Base-by-base conservation (phyloP, 2,888 invertebrate genomes). In the Acronicta leporina region DNA sequence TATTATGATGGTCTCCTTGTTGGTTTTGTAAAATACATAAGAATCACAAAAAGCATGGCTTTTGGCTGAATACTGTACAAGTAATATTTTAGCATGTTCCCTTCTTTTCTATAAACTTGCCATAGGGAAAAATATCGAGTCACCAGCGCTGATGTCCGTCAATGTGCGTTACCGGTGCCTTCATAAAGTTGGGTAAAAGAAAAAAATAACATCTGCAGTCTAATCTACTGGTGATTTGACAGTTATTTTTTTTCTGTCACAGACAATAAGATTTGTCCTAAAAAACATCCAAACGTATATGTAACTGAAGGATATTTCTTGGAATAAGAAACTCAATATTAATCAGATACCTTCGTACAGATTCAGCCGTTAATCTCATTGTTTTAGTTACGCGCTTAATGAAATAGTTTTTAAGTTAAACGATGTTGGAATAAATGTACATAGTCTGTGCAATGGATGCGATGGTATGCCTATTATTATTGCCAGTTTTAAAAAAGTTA, bases 1-100 rank as follows among this genome's bases (percentile, higher is more conserved):
- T 72, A 67, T 61, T 69, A 61, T 47, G 41, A 52, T 53, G 55
- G 55, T 69, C 20, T 73, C 49, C 8, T 44, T 13, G 4, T 33
- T 49, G 14, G 20, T 48, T 33, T 40, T 43, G 27, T 50, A n/a
- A 35, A 61, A 38, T 58, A 47, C 15, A 56, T 30, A 66, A 73
- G 20, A 68, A 62, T 69, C 73, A 73, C 69, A 69, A 61, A 61
- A 73, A 10, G 44, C 9, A 42, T 20, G 45, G 25, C 0, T 20
- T 27, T 49, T 38, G 35, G 27, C 15, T 27, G 20, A 48, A 38
- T 35, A 15, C 38, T 38, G 38, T 7, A 1, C n/a, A 3, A 35
- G 4, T 13, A 11, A 10, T 9, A 33, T 33, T 33, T 11, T 4
- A 11, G 10, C 2, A 5, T 33, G 33, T 38, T 38, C 11, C 2